Base-by-base conservation (phyloP, 2,113 vertebrate species). In the Eidolon helvum region DNA sequence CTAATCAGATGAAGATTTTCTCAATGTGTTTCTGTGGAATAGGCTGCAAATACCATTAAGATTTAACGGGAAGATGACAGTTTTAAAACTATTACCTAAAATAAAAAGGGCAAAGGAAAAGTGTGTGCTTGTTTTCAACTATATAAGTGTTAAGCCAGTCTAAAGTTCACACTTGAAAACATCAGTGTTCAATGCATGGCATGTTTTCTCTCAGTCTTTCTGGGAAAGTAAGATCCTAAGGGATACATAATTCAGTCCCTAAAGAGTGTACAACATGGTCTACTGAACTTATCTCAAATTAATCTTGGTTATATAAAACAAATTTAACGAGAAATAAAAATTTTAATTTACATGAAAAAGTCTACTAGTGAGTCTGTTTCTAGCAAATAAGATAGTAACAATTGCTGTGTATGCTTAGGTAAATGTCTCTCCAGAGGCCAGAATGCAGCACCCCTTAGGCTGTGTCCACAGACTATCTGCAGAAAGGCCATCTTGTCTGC, bases 321-420 rank as follows among this genome's bases (percentile, higher is more conserved):
- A 85, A 61, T 59, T 69, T 89, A 69, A 61, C 11, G 24, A 84
- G 71, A 94, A 95, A 94, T 71, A 38, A 89, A 89, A 59, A n/a
- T n/a, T 69, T 89, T 75, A 55, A 92, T 65, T 96, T 53, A 43
- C 18, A 35, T n/a, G 65, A 24, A 74, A 90, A 74, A 53, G 24
- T 69, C 74, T 82, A 12, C 92, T 84, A 74, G 4, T 35, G 14
- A 68, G 16, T 65, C 33, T 89, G 28, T 72, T 90, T 91, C 89
- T 87, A 90, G 38, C 16, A 77, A 69, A 66, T 10, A 77, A 72
- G 84, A 69, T 0, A 38, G 35, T 14, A 65, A 68, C 53, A 71
- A 53, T 3, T n/a, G 19, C 3, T 5, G 8, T 40, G 26, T 55
- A 33, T 66, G 8, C 61, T 71, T 48, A 90, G 45, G 53, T 7